Percentiles rank a stretch among this genome's conserved stretches.
These are phyloP conservation scores for Balearica regulorum DNA, from an alignment of 2,797 vertebrate genomes.

Conservation along the genomic window DNA sequence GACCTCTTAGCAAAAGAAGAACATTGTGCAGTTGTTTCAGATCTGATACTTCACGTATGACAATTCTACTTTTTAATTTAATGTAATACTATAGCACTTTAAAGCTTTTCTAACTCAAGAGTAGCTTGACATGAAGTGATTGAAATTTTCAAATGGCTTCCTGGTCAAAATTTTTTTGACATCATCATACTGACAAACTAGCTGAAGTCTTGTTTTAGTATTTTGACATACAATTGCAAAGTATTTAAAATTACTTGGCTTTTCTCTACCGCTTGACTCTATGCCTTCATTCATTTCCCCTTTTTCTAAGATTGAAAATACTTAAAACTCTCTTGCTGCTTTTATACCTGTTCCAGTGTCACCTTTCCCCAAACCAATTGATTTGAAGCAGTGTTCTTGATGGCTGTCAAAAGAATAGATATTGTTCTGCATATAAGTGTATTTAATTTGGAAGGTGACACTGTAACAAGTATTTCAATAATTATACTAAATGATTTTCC, in stretches of 20 bases:
- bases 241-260: background rate
- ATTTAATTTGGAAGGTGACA: background rate
- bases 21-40: background rate
- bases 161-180: background rate
- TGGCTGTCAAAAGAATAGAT: background rate
- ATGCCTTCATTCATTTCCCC: background rate
- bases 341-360: background rate
- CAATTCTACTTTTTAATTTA: background rate
- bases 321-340: background rate
- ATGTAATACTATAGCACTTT: background rate
- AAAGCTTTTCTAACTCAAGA: background rate
- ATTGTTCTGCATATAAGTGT: background rate
- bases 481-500: background rate
- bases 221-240: background rate
- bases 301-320: background rate
- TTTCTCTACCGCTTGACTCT: background rate
- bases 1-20: background rate
- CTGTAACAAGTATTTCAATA: background rate
- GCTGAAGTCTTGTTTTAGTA: background rate
- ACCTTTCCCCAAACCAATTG: rapidly evolving
- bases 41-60: background rate
- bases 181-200: background rate
- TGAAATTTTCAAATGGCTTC: background rate
- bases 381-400: background rate
- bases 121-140: background rate